Conservation (phyloP, 2,113 vertebrate genomes). For the Coreoperca whiteheadi region DNA sequence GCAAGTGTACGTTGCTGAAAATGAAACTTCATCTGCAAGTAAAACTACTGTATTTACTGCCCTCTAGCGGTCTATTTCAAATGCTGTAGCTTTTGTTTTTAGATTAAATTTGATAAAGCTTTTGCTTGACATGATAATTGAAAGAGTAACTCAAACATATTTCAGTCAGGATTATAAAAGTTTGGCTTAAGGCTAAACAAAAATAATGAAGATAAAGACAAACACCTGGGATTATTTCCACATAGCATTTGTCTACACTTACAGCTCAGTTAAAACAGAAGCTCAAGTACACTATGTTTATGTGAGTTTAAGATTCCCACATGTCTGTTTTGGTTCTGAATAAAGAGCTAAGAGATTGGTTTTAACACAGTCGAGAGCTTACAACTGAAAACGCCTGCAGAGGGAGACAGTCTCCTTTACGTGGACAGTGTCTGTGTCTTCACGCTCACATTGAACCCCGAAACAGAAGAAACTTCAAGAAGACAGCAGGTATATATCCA, state of each 20-base stretch:
- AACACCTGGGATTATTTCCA: too few species aligned
- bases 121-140: not conserved
- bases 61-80: slow-evolving; percentile 1
- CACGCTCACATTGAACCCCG: not conserved
- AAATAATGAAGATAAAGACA: not conserved
- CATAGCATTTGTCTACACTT: not conserved
- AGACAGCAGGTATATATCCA: not conserved
- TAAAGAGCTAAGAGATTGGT: not conserved
- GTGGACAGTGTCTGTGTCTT: not conserved
- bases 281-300: not conserved
- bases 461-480: not conserved
- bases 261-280: not conserved
- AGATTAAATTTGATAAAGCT: not conserved
- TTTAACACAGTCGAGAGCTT: not conserved
- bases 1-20: not conserved
- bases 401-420: slow-evolving; percentile 55
- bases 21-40: not conserved
- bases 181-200: too few species aligned
- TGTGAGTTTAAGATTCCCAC: not conserved
- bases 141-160: not conserved
- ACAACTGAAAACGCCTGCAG: slow-evolving; percentile 38
- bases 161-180: not conserved
- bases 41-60: not conserved
- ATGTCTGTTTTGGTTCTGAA: not conserved
- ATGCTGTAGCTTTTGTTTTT: not conserved